Percentiles rank a stretch among this genome's conserved stretches.
Conservation (phyloP, 2,888 invertebrate genomes). For the Leptopilina drosophilae region DNA sequence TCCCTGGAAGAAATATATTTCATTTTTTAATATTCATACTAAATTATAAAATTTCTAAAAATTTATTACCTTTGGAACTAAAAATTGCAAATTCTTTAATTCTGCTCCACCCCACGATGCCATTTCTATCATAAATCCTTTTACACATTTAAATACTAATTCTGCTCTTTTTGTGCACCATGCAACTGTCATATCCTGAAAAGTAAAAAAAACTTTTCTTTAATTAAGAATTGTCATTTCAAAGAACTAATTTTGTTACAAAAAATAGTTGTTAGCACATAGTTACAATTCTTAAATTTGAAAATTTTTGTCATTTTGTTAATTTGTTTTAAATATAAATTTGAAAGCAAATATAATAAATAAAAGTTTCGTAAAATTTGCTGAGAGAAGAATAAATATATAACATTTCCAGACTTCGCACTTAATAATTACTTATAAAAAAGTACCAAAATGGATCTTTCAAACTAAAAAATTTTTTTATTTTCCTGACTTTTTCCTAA, state of each 20-base stretch:
- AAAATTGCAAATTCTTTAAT: constrained; percentile 90
- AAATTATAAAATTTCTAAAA: too few species aligned
- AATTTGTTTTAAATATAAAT: not conserved
- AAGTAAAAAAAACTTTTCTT: constrained; percentile 47
- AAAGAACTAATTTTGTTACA: too few species aligned
- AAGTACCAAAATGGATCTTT: too few species aligned
- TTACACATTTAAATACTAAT: constrained; percentile 98
- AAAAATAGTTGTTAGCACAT: too few species aligned
- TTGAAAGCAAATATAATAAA: not conserved
- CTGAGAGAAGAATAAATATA: too few species aligned
- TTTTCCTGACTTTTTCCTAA: too few species aligned
- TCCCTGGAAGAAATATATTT: constrained; percentile 77
- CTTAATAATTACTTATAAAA: too few species aligned
- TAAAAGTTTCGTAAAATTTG: too few species aligned
- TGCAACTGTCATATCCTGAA: constrained; percentile 94
- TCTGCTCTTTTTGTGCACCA: constrained; percentile 99
- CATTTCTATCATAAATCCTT: constrained; percentile 99
- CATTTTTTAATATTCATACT: too few species aligned
- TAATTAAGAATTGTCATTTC: not conserved
- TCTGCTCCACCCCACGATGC: constrained; percentile 95
- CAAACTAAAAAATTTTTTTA: too few species aligned
- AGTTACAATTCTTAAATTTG: too few species aligned
- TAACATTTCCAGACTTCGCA: too few species aligned
- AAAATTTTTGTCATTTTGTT: not conserved
- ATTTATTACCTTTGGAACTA: constrained; percentile 85